phyloP scores from a whole-genome alignment of 2,113 vertebrate species.

The Orthonyx spaldingii region DNA sequence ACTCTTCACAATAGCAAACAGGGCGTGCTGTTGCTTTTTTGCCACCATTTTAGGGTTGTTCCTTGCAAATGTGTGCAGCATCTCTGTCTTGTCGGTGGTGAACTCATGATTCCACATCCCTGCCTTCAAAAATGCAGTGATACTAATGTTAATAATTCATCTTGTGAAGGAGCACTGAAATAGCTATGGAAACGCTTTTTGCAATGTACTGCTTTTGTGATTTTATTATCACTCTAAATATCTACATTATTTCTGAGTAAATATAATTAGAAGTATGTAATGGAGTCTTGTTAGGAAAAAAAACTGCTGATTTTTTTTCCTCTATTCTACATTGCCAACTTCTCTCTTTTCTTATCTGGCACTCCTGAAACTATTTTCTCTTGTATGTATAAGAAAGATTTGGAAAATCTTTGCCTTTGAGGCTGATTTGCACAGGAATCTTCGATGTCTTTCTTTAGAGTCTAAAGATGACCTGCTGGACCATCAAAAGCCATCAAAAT shows the following conservation, averaged over 20 bases:
- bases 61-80: not conserved
- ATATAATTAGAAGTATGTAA: not conserved
- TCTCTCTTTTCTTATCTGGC: not conserved
- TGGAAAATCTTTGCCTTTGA: not conserved
- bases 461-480: not conserved
- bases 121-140: not conserved
- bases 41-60: not conserved
- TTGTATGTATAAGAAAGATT: not conserved
- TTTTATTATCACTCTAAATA: not conserved
- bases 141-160: not conserved
- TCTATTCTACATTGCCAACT: not conserved
- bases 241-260: not conserved
- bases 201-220: not conserved
- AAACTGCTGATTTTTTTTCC: not conserved
- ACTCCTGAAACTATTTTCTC: not conserved
- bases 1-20: not conserved
- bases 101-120: not conserved
- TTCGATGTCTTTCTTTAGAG: not conserved
- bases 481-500: not conserved
- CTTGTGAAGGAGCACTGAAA: not conserved
- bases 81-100: fast-evolving
- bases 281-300: not conserved
- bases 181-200: not conserved
- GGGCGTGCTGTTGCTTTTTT: not conserved
- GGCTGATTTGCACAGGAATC: not conserved